These are phyloP conservation scores for Drosophila paulistorum DNA, from an alignment of 1,140 invertebrate genomes.

Conservation along the genomic window DNA sequence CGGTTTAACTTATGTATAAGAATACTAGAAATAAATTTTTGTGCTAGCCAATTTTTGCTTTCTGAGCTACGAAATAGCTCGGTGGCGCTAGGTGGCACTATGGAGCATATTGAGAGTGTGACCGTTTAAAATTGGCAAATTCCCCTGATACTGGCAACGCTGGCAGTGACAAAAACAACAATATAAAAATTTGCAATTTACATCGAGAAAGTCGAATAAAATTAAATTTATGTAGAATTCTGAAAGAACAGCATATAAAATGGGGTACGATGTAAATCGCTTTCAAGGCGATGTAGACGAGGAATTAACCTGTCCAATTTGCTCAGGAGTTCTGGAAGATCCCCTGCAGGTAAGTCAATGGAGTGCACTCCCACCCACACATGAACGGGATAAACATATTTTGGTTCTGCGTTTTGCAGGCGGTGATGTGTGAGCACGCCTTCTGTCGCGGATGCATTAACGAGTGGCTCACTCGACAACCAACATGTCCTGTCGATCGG, in stretches of 20 bases:
- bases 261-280: conserved; percentile 91
- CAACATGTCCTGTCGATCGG: conserved; percentile 96
- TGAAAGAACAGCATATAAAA: conserved; percentile 71
- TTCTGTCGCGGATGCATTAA: conserved; percentile 97
- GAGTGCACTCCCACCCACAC: conserved; percentile 21
- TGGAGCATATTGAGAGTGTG: no score
- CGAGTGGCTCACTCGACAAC: conserved; percentile 96
- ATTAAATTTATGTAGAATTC: conserved; percentile 43
- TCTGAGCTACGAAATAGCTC: no score
- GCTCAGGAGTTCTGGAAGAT: conserved; percentile 91
- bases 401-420: conserved; percentile 85
- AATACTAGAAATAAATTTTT: no score
- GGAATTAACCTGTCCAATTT: conserved; percentile 92
- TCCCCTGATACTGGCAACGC: background rate
- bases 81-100: no score
- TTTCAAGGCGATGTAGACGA: conserved; percentile 93
- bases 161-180: conserved; percentile 6
- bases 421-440: conserved; percentile 97
- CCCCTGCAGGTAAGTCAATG: conserved; percentile 87
- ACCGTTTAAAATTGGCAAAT: background rate
- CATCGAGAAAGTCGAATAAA: conserved; percentile 5
- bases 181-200: background rate
- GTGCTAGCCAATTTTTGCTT: no score
- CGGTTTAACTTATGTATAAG: conserved; percentile 16
- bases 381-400: background rate